Evolutionary conservation across 2,888 invertebrate species (phyloP), one percentile per base, ranked within the genome.

Genomic region (Ernsta delagoae): DNA sequence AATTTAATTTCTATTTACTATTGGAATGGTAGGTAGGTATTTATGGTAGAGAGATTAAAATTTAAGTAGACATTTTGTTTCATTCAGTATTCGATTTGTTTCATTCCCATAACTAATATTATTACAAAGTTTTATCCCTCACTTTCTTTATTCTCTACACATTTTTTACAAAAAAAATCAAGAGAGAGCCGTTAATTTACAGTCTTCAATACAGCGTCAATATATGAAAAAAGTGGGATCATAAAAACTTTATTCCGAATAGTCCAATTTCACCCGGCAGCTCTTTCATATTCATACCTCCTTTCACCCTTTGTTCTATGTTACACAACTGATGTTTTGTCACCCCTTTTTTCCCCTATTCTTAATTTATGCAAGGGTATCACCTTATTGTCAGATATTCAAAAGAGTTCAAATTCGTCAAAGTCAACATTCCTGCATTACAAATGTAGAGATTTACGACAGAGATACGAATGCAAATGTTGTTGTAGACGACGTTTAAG

Each of bases 211-310:
- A 8, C 50, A 16, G 16, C 8, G 24, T 31, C n/a, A 1, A 77
- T 78, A 70, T 39, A 71, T 61, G 66, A 72, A 71, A 68, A 71
- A 70, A 77, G 73, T 77, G 75, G 75, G 80, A 79, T 5, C 39
- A 79, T 76, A 75, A 71, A 76, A 77, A 71, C 76, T 73, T 74
- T 80, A 69, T 69, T 72, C 72, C 72, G 71, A 71, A 71, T 83
- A 85, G 80, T 83, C 86, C 83, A 90, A 89, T 90, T 91, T 89
- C 84, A 77, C 82, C 79, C 73, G 85, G 89, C 85, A 82, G 86
- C 77, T 85, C 83, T 90, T 93, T 92, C 90, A 89, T 90, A 93
- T 93, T 92, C 91, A 92, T 91, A 85, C 78, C 76, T 79, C 80
- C 83, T 82, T 84, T 83, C 86, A 83, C 89, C 89, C 89, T 89